Conservation (phyloP, 2,113 vertebrate species). For the Micronisus gabar region DNA sequence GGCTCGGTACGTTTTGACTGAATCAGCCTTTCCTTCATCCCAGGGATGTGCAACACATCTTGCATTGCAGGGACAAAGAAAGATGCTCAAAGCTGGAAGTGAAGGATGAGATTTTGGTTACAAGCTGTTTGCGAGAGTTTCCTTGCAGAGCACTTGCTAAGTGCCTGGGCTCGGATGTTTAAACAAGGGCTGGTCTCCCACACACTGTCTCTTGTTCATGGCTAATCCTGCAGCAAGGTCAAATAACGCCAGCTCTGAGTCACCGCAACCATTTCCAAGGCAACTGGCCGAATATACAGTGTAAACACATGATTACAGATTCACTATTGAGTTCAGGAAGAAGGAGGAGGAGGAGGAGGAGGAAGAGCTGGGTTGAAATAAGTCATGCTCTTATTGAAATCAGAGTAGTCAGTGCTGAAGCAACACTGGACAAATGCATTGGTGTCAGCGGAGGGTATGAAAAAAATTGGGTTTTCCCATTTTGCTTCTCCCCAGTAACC, state of each 20-base stretch:
- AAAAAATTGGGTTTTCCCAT: not conserved
- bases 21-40: not conserved
- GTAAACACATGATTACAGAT: conserved; percentile 48
- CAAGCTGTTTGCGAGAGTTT: not conserved
- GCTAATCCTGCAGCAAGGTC: conserved; percentile 27
- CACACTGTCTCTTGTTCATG: not conserved
- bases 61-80: not conserved
- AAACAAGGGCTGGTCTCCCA: conserved; percentile 25
- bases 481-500: not conserved
- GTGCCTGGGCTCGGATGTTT: not conserved
- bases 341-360: conserved; percentile 3
- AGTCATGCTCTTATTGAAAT: not conserved
- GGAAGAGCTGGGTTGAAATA: not conserved
- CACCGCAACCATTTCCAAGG: conserved; percentile 40
- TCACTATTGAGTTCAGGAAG: not conserved
- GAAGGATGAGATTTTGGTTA: not conserved
- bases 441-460: not conserved
- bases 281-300: not conserved
- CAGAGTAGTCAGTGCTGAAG: not conserved
- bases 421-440: not conserved
- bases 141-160: not conserved
- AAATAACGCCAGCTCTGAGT: conserved; percentile 34
- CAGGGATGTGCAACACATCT: not conserved
- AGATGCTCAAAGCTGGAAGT: not conserved
- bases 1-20: fast-evolving